Evolutionary conservation across 2,797 vertebrate species (phyloP).

Genomic region (Pelodytes ibericus): DNA sequence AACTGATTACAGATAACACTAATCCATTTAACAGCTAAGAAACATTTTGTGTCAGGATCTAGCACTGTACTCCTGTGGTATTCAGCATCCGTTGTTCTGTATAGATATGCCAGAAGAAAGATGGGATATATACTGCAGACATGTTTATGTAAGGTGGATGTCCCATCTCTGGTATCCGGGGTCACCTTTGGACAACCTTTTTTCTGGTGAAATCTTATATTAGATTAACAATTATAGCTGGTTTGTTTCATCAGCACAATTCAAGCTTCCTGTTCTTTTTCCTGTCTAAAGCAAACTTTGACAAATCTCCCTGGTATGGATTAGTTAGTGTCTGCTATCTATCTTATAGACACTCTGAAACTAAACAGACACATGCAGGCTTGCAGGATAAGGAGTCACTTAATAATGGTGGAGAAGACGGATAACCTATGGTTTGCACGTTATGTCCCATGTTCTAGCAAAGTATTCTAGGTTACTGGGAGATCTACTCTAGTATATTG

Average conservation of each 20-base stretch:
- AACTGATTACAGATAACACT: too few species aligned
- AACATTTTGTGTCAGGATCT: too few species aligned
- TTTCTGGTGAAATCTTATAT: conserved; percentile 36
- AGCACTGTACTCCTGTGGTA: background rate
- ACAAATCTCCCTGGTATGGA: conserved; percentile 45
- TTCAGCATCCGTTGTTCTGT: background rate
- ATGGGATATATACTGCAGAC: conserved; percentile 18
- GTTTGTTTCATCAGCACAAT: conserved; percentile 50
- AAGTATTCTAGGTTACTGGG: conserved; percentile 2
- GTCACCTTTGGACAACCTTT: conserved; percentile 35
- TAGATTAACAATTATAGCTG: conserved; percentile 39
- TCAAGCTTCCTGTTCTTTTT: conserved; percentile 32
- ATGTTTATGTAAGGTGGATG: conserved; percentile 26
- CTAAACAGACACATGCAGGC: conserved; percentile 34
- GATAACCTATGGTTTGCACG: conserved; percentile 1
- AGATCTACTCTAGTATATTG: too few species aligned
- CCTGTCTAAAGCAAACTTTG: conserved; percentile 38
- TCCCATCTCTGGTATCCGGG: conserved; percentile 25
- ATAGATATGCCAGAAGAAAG: background rate
- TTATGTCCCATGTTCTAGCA: conserved; percentile 19
- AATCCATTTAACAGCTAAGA: too few species aligned
- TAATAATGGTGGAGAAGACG: conserved; percentile 2
- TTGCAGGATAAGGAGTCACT: conserved; percentile 22
- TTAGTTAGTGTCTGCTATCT: conserved; percentile 51
- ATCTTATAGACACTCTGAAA: conserved; percentile 20